phyloP scores from a whole-genome alignment of 2,797 vertebrate genomes.

The Pyrrhura leucotis region DNA sequence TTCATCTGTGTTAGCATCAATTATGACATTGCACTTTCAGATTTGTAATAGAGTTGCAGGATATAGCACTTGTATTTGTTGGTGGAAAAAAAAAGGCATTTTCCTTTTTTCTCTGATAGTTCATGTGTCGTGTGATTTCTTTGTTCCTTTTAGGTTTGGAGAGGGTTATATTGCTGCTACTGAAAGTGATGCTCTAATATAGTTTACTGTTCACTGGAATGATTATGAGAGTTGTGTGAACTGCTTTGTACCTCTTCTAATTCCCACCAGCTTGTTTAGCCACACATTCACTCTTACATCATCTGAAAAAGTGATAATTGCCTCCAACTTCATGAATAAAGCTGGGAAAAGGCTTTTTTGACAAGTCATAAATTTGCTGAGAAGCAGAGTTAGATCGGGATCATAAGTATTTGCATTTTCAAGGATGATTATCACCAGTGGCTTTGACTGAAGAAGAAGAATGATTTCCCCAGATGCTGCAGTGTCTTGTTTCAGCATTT shows the following conservation, averaged over 20 bases:
- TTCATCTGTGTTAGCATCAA: not conserved
- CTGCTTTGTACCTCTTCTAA: conserved; percentile 1
- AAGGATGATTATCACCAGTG: conserved; percentile 29
- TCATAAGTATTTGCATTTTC: conserved; percentile 51
- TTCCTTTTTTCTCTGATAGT: not conserved
- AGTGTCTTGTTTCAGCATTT: conserved; percentile 45
- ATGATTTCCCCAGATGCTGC: conserved; percentile 54
- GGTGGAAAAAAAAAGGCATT: not conserved
- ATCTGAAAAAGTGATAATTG: conserved; percentile 33
- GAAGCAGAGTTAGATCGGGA: conserved; percentile 3
- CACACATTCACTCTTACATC: not conserved
- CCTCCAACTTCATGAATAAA: not conserved
- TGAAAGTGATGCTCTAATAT: not conserved
- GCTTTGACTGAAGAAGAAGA: conserved; percentile 50
- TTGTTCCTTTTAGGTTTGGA: not conserved
- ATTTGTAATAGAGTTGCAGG: not conserved
- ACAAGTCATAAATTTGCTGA: conserved; percentile 46
- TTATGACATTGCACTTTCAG: not conserved
- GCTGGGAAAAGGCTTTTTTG: not conserved
- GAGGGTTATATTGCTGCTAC: not conserved
- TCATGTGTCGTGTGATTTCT: not conserved
- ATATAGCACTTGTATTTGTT: not conserved
- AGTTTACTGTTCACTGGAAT: not conserved
- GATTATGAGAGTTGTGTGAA: not conserved
- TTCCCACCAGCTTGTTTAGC: conserved; percentile 10